These are phyloP conservation scores for Centruroides vittatus DNA, from an alignment of 1,140 invertebrate genomes.

Conservation along the genomic window DNA sequence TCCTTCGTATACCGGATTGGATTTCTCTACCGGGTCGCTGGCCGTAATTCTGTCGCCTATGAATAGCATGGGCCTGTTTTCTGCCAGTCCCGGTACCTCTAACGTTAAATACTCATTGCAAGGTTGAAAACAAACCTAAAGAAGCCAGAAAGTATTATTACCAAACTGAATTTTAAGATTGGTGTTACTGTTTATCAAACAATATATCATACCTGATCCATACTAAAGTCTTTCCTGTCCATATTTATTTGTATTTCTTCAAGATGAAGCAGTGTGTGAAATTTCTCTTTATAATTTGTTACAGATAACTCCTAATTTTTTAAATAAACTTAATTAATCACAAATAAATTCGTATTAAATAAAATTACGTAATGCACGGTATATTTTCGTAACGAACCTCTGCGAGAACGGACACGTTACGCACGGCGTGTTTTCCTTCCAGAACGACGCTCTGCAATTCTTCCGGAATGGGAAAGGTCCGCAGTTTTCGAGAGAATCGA, in stretches of 20 bases:
- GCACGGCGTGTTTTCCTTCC: too few relatives aligned
- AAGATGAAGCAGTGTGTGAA: constrained; percentile 54
- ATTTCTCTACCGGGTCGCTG: constrained; percentile 23
- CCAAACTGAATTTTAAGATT: too few relatives aligned
- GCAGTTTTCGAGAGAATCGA: constrained; percentile 2
- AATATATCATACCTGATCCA: constrained; percentile 19
- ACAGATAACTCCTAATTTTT: constrained; percentile 1
- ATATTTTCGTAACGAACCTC: too few relatives aligned
- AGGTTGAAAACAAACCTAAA: constrained; percentile 39
- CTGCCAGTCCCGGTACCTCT: constrained; percentile 60
- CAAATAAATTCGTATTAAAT: too few relatives aligned
- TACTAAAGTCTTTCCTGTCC: constrained; percentile 52
- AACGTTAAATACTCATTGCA: constrained; percentile 53
- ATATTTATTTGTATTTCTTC: constrained; percentile 53
- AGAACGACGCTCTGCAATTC: too few relatives aligned
- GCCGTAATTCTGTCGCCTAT: constrained; percentile 57
- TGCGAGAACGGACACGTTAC: too few relatives aligned
- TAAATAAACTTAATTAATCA: too few relatives aligned
- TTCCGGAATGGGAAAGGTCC: too few relatives aligned
- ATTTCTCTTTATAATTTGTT: constrained; percentile 33
- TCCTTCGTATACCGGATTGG: constrained; percentile 48
- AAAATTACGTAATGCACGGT: too few relatives aligned
- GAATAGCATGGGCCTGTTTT: constrained; percentile 68
- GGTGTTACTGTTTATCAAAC: too few relatives aligned
- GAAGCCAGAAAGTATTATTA: constrained; percentile 21